These are phyloP conservation scores for Solea solea DNA, from an alignment of 2,113 vertebrate genomes.

Conservation along the genomic window DNA sequence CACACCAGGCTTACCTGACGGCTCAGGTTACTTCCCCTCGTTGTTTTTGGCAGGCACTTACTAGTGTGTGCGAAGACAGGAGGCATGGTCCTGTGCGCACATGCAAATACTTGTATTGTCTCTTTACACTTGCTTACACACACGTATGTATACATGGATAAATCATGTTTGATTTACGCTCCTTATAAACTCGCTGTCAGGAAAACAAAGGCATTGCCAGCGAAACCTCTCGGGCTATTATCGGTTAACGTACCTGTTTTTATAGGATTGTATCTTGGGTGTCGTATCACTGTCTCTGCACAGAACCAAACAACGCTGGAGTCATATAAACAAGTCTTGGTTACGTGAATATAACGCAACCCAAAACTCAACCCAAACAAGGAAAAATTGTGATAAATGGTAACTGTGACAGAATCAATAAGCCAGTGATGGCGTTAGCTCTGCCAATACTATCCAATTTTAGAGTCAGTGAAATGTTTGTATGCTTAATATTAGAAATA, in stretches of 20 bases:
- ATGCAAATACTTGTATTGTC: not conserved
- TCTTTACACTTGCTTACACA: not conserved
- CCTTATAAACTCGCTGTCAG: not conserved
- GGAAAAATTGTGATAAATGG: not conserved
- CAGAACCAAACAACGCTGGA: not conserved
- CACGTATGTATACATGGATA: not conserved
- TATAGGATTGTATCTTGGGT: not conserved
- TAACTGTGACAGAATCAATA: not conserved
- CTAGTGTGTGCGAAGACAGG: not conserved
- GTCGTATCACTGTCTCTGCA: not conserved
- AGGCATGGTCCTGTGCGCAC: not conserved
- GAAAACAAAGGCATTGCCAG: not conserved
- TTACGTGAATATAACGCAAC: too few species aligned
- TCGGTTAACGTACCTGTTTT: too few species aligned
- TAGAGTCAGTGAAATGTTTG: not conserved
- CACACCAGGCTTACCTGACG: slow-evolving; percentile 59
- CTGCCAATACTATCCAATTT: not conserved
- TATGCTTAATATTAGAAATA: not conserved
- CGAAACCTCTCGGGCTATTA: too few species aligned
- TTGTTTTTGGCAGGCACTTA: slow-evolving; percentile 36
- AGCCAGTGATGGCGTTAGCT: not conserved
- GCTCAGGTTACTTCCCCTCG: slow-evolving; percentile 33
- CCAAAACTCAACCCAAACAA: too few species aligned
- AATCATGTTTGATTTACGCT: not conserved
- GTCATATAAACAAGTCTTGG: not conserved